phyloP scores from a whole-genome alignment of 2,888 invertebrate genomes.

The Acanthosepion esculentum region DNA sequence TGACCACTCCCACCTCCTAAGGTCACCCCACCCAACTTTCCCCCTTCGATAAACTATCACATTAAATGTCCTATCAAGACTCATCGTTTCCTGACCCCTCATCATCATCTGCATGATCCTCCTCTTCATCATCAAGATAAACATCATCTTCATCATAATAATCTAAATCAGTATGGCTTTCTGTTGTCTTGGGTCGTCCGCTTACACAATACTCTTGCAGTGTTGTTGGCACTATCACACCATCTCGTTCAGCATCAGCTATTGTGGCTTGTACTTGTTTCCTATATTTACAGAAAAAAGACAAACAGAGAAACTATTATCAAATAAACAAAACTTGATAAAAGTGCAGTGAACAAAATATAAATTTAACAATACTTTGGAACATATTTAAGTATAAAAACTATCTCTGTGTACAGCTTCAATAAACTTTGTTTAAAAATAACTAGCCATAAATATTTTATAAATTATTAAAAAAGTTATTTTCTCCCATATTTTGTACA shows the following conservation, averaged over 20 bases:
- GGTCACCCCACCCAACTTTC: neutral
- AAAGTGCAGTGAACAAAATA: neutral
- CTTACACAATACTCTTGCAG: conserved; percentile 97
- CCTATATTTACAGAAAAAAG: conserved; percentile 77
- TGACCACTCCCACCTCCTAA: conserved; percentile 35
- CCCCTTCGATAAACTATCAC: conserved; percentile 45
- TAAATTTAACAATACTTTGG: neutral
- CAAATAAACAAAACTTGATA: neutral
- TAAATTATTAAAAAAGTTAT: no score
- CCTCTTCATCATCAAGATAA: conserved; percentile 54
- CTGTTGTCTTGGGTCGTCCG: conserved; percentile 84
- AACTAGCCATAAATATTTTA: no score
- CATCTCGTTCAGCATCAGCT: conserved; percentile 95
- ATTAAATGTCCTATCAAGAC: conserved; percentile 59
- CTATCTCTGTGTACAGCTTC: no score
- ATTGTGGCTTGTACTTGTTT: conserved; percentile 97
- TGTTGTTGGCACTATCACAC: conserved; percentile 96
- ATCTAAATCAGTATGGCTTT: conserved; percentile 65
- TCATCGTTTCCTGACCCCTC: conserved; percentile 71
- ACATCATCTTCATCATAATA: conserved; percentile 63
- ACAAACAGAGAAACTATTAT: neutral
- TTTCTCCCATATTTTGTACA: no score
- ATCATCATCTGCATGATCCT: conserved; percentile 66
- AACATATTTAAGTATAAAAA: no score
- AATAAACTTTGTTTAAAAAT: no score